Conservation (phyloP, 2,888 invertebrate species). For the Copidosoma aretas region DNA sequence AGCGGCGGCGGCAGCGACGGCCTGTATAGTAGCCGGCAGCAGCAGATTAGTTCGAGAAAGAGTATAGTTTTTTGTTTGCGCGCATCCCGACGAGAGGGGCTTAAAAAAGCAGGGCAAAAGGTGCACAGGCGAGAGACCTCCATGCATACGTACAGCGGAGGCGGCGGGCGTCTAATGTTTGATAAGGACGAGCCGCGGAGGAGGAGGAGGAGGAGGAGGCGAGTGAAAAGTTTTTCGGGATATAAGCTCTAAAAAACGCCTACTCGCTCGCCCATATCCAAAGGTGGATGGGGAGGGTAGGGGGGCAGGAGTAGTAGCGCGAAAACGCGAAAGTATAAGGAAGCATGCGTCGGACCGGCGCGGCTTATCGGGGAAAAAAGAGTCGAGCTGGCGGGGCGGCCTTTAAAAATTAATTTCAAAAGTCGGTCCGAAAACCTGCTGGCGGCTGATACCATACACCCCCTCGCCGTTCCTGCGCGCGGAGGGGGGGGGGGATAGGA, state of each 20-base stretch:
- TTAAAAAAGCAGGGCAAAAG: background rate
- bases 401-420: slow-evolving; percentile 58
- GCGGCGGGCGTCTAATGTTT: slow-evolving; percentile 11
- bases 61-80: no score
- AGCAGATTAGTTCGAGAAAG: slow-evolving; percentile 8
- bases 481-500: slow-evolving; percentile 33
- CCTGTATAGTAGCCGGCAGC: background rate
- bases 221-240: slow-evolving; percentile 21
- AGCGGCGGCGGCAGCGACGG: no score
- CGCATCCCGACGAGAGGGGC: background rate
- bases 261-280: no score
- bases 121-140: no score
- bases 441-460: background rate
- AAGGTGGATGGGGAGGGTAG: background rate
- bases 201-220: slow-evolving; percentile 3
- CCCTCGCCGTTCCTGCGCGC: slow-evolving; percentile 9
- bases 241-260: slow-evolving; percentile 16
- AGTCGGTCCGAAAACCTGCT: slow-evolving; percentile 46
- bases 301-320: background rate
- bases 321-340: slow-evolving; percentile 36
- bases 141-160: background rate
- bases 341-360: slow-evolving; percentile 25
- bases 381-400: slow-evolving; percentile 9
- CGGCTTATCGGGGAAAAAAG: slow-evolving; percentile 16
- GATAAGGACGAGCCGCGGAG: slow-evolving; percentile 1